These are phyloP conservation scores for Calypte anna DNA, from an alignment of 2,113 vertebrate genomes.

Conservation along the genomic window DNA sequence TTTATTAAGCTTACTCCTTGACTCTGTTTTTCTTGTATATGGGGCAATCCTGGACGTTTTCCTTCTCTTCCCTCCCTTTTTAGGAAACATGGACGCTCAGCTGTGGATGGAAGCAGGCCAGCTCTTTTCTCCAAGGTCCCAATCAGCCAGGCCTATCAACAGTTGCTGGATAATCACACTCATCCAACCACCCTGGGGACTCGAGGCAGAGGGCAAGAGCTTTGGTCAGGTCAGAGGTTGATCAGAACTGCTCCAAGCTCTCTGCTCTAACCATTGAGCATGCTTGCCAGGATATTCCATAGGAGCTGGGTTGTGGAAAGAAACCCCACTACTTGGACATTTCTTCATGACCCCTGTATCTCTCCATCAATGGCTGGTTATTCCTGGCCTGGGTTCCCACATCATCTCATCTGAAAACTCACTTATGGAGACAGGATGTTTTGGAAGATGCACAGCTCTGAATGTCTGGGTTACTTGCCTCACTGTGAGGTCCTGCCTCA, in stretches of 20 bases:
- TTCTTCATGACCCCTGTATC: background rate
- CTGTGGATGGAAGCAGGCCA: background rate
- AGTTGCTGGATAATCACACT: background rate
- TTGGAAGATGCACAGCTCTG: background rate
- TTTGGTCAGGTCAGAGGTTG: background rate
- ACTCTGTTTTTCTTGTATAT: background rate
- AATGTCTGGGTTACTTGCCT: background rate
- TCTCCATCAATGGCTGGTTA: background rate
- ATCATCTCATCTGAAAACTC: background rate
- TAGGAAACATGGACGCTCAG: background rate
- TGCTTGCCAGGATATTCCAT: background rate
- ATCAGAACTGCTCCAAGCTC: background rate
- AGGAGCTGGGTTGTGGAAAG: background rate
- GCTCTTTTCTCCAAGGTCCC: background rate
- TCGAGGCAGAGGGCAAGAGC: background rate
- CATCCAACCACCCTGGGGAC: background rate
- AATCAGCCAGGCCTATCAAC: background rate
- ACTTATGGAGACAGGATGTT: background rate
- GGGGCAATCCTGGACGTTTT: background rate
- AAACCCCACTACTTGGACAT: fast-evolving
- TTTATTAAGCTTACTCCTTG: fast-evolving
- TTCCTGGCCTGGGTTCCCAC: background rate
- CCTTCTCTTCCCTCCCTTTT: background rate
- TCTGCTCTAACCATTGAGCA: fast-evolving
- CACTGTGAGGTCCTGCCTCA: background rate